Evolutionary conservation across 2,888 invertebrate genomes (phyloP).

Genomic region (Acronicta leporina): DNA sequence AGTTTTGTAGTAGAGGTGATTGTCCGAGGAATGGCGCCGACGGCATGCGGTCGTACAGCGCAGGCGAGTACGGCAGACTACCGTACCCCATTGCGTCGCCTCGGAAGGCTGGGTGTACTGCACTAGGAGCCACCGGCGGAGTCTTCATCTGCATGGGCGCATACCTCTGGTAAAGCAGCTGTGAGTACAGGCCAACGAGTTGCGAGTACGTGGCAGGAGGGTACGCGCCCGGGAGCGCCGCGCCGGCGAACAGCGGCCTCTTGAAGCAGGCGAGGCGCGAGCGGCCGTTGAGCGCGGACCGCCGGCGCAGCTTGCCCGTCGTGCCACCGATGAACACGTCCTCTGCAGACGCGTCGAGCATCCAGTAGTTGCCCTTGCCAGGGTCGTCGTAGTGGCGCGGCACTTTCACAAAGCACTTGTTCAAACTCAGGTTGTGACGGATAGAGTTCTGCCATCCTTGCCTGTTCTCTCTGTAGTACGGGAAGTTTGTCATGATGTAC

Average conservation of each 20-base stretch:
- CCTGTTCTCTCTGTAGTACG: constrained; percentile 99
- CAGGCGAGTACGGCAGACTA: constrained; percentile 78
- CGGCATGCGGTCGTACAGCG: constrained; percentile 77
- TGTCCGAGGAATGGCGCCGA: constrained; percentile 72
- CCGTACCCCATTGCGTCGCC: constrained; percentile 79
- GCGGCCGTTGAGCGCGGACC: constrained; percentile 96
- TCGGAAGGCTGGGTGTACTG: constrained; percentile 87
- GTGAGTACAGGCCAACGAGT: constrained; percentile 88
- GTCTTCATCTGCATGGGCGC: constrained; percentile 89
- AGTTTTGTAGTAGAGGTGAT: constrained; percentile 69
- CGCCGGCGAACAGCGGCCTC: constrained; percentile 91
- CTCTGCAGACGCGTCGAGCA: constrained; percentile 99
- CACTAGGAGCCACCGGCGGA: constrained; percentile 85
- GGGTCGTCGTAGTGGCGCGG: constrained; percentile 99
- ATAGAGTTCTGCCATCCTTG: constrained; percentile 99
- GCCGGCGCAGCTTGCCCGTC: constrained; percentile 96
- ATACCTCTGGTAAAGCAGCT: constrained; percentile 92
- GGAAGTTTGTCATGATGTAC: constrained; percentile 99
- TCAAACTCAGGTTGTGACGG: constrained; percentile 98
- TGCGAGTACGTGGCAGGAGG: constrained; percentile 89
- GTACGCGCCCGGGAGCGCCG: constrained; percentile 89
- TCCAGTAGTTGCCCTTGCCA: constrained; percentile 99
- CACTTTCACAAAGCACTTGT: constrained; percentile 99
- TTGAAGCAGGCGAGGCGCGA: constrained; percentile 97
- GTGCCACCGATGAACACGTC: constrained; percentile 99